A percentile compares a stretch with the other conserved stretches of the same genome.
phyloP scores from a whole-genome alignment of 1,140 invertebrate species.

The Drosophila malerkotliana region DNA sequence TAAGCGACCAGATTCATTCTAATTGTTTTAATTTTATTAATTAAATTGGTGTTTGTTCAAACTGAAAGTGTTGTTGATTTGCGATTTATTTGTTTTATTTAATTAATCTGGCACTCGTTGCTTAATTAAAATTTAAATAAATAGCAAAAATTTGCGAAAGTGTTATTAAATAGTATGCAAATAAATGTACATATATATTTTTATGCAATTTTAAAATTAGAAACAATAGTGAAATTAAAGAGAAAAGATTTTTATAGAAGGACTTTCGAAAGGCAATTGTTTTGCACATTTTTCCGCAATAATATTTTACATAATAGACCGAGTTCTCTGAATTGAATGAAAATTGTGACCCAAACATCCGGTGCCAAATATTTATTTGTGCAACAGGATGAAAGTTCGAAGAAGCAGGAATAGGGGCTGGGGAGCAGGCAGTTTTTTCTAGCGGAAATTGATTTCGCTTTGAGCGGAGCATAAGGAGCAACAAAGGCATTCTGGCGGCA shows the following conservation, averaged over 20 bases:
- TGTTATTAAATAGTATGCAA: conserved; percentile 17
- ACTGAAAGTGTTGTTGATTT: conserved; percentile 2
- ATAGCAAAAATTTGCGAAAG: conserved; percentile 50
- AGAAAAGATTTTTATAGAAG: background rate
- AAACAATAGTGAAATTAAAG: background rate
- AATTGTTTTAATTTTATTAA: background rate
- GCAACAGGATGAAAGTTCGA: conserved; percentile 75
- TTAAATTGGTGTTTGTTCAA: background rate
- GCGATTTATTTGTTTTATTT: conserved; percentile 7
- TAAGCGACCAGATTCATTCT: background rate
- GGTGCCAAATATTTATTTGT: conserved; percentile 79
- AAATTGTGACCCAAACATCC: conserved; percentile 77
- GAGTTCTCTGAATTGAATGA: conserved; percentile 12
- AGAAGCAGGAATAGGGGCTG: conserved; percentile 17
- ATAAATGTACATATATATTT: background rate
- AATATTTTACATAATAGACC: conserved; percentile 17
- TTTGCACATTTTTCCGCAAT: conserved; percentile 8
- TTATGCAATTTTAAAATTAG: background rate
- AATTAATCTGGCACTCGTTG: conserved; percentile 31
- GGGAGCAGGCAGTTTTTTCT: conserved; percentile 49
- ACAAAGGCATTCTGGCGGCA: conserved; percentile 5
- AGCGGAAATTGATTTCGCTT: conserved; percentile 79
- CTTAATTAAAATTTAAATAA: conserved; percentile 58
- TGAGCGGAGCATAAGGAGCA: conserved; percentile 57
- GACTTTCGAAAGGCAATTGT: conserved; percentile 9